Evolutionary conservation across 2,113 vertebrate genomes (phyloP).

Genomic region (Argyrosomus japonicus): DNA sequence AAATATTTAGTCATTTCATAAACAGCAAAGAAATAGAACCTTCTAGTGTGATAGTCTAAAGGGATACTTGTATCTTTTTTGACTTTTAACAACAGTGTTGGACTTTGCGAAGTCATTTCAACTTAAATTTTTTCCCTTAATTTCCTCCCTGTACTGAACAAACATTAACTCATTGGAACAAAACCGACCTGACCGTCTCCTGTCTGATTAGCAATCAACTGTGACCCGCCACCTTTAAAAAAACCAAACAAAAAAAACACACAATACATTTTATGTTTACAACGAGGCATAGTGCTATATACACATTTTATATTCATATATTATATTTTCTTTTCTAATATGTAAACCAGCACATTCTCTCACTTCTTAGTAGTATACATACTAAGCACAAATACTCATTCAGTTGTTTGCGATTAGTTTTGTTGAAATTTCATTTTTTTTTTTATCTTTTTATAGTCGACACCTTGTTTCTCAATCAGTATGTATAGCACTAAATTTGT

Average conservation of each 20-base stretch:
- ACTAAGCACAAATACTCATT: constrained; percentile 84
- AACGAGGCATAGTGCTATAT: constrained; percentile 86
- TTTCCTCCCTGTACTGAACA: constrained; percentile 77
- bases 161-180: constrained; percentile 43
- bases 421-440: constrained; percentile 7
- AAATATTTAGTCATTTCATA: constrained; percentile 63
- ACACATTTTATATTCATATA: constrained; percentile 85
- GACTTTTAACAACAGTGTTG: constrained; percentile 74
- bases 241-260: constrained; percentile 72
- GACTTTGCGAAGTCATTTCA: constrained; percentile 74
- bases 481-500: constrained; percentile 80
- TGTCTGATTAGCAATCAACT: constrained; percentile 65
- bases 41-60: constrained; percentile 76
- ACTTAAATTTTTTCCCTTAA: constrained; percentile 70
- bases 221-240: constrained; percentile 66
- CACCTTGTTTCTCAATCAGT: constrained; percentile 66
- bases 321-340: constrained; percentile 77
- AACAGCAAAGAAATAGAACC: constrained; percentile 62
- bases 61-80: constrained; percentile 69
- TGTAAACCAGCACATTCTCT: constrained; percentile 89
- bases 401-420: constrained; percentile 63
- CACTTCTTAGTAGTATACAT: constrained; percentile 84
- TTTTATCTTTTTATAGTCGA: constrained; percentile 2
- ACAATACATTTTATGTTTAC: constrained; percentile 82
- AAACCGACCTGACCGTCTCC: constrained; percentile 46